These are phyloP conservation scores for Drosophila guanche DNA, from an alignment of 1,140 invertebrate species.

Conservation along the genomic window DNA sequence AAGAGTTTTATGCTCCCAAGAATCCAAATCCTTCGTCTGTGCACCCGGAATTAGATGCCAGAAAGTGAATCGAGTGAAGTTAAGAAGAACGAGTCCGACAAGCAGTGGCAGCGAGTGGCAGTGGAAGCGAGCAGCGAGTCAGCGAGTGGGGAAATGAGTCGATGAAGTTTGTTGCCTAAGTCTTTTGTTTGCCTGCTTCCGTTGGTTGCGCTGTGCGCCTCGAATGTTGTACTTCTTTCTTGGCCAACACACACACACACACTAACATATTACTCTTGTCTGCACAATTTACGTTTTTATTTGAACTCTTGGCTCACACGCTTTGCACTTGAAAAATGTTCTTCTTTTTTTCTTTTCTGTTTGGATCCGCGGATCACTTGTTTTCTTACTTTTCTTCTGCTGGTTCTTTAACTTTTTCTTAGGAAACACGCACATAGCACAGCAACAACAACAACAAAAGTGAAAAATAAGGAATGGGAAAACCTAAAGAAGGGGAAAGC, in stretches of 20 bases:
- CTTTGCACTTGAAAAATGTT: slow-evolving; percentile 74
- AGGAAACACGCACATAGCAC: slow-evolving; percentile 4
- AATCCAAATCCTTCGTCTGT: too few relatives aligned
- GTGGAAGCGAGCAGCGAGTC: background rate
- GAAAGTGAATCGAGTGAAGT: too few relatives aligned
- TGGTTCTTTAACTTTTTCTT: slow-evolving; percentile 11
- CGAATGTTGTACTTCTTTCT: slow-evolving; percentile 15
- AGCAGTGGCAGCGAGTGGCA: too few relatives aligned
- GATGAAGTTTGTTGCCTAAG: slow-evolving; percentile 74
- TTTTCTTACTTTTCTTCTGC: slow-evolving; percentile 35
- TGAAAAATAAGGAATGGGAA: slow-evolving; percentile 30
- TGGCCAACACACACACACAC: slow-evolving; percentile 2
- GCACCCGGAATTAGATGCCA: too few relatives aligned
- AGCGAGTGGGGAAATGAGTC: slow-evolving; percentile 14
- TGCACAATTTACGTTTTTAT: slow-evolving; percentile 61
- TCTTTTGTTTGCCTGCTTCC: slow-evolving; percentile 62
- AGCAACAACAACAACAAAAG: slow-evolving; percentile 16
- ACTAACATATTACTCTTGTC: background rate
- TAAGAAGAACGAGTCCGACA: too few relatives aligned
- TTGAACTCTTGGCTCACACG: slow-evolving; percentile 71
- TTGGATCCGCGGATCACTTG: slow-evolving; percentile 16
- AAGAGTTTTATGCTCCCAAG: too few relatives aligned
- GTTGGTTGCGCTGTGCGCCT: slow-evolving; percentile 2
- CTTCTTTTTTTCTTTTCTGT: slow-evolving; percentile 21
- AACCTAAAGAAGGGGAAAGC: slow-evolving; percentile 1